These are phyloP conservation scores for Orientallactaga sibirica DNA, from an alignment of 2,797 vertebrate species.

Conservation along the genomic window DNA sequence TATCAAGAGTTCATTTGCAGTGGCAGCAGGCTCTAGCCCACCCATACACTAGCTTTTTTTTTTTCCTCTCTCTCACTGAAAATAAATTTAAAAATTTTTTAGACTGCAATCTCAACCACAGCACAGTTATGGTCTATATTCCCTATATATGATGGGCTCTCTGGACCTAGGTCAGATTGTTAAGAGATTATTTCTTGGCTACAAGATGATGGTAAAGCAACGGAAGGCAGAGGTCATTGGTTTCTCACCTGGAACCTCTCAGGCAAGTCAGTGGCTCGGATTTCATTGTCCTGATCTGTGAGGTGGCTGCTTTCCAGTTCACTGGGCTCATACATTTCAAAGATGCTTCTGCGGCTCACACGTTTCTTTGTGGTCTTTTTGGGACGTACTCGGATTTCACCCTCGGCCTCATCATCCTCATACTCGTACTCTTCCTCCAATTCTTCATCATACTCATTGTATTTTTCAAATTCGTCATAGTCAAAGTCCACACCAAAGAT, in stretches of 20 bases:
- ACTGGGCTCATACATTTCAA: conserved; percentile 98
- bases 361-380: conserved; percentile 98
- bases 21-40: no score
- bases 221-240: conserved; percentile 6
- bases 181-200: neutral
- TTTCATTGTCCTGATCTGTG: conserved; percentile 99
- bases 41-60: no score
- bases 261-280: conserved; percentile 97
- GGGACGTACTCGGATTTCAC: conserved; percentile 95
- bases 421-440: conserved; percentile 93
- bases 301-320: conserved; percentile 99
- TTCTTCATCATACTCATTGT: conserved; percentile 95
- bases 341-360: conserved; percentile 97
- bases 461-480: conserved; percentile 97
- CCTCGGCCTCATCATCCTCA: conserved; percentile 97
- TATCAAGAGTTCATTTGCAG: no score
- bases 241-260: conserved; percentile 97
- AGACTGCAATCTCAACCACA: no score
- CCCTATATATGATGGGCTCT: neutral
- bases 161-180: neutral
- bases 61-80: no score
- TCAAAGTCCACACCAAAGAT: conserved; percentile 99
- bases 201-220: neutral
- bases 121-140: neutral
- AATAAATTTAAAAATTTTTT: no score